Base-by-base conservation (phyloP, 2,113 vertebrate species). In the Dryoscopus gambensis region DNA sequence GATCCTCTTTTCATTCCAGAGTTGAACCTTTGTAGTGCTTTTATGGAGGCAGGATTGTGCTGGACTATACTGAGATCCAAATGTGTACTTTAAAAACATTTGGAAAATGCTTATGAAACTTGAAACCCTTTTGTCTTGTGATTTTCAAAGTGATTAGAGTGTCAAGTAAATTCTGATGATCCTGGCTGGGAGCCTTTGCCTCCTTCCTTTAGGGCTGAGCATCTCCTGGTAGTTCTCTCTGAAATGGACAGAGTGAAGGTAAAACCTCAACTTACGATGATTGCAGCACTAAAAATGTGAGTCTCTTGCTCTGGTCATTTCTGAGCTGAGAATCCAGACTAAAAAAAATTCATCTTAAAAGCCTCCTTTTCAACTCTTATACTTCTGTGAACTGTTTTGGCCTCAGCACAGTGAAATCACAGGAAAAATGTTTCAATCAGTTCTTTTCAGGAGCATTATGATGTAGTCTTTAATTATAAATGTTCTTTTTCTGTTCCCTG, bases 391-490 rank as follows among this genome's bases (percentile, higher is more conserved):
- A 77, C n/a, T 70, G 6, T 76, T 94, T 87, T 76, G 70, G 47
- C 15, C 56, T 83, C 67, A 22, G 31, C 17, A 21, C n/a, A 80
- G 50, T 37, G 31, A 90, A 85, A 91, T 87, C 5, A 1, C 14
- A 59, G 59, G 50, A 76, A 87, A 77, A 86, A 80, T 67, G 20
- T 74, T 83, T 89, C 59, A 89, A 23, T 79, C 67, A 25, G 18
- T 80, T 81, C 16, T 84, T 90, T 87, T 71, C 3, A 6, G 30
- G 40, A 79, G 21, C 64, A 63, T 81, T 83, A 75, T 78, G 33
- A 77, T 87, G 52, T 50, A 77, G 71, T 74, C 60, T 91, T 93
- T 93, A 89, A 89, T 93, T 96, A 95, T 77, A 74, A 59, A 70
- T 7, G 3, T 69, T 89, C 19, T 69, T 93, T 74, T 80, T 64